These are phyloP conservation scores for Tapirus terrestris DNA, from an alignment of 2,113 vertebrate species.

Conservation along the genomic window DNA sequence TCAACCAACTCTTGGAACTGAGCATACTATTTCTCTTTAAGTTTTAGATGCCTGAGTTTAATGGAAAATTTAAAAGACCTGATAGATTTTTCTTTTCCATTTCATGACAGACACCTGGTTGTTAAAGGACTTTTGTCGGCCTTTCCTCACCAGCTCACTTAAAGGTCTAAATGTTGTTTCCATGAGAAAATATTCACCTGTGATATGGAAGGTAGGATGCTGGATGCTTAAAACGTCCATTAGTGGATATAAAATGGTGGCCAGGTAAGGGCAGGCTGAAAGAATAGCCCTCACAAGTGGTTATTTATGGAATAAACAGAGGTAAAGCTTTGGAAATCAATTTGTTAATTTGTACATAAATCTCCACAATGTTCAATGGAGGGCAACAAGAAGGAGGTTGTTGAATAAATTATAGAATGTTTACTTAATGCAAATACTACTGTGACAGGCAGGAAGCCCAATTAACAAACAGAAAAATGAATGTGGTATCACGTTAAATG, in stretches of 20 bases:
- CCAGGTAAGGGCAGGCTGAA: background rate
- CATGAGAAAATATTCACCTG: background rate
- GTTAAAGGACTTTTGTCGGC: background rate
- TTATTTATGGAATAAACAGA: background rate
- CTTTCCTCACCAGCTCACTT: background rate
- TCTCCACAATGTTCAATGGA: background rate
- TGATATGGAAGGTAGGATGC: accelerated
- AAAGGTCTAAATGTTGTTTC: background rate
- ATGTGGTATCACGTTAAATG: background rate
- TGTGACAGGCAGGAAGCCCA: background rate
- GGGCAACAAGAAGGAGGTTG: background rate
- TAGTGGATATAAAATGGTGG: background rate
- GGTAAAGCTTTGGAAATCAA: background rate
- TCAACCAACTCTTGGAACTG: background rate
- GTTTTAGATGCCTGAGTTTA: background rate
- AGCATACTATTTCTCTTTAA: background rate
- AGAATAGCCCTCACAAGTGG: background rate
- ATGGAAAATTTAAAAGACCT: background rate
- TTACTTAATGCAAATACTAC: background rate
- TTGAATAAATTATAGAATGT: background rate
- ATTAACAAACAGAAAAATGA: background rate
- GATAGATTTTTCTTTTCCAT: background rate
- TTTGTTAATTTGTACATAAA: background rate
- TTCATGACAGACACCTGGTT: background rate
- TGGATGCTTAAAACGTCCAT: background rate